Evolutionary conservation across 53 echinoderm and acorn worm genomes (phyloP), one percentile per base, ranked within the genome.

Genomic region (Echinarachnius parma): DNA sequence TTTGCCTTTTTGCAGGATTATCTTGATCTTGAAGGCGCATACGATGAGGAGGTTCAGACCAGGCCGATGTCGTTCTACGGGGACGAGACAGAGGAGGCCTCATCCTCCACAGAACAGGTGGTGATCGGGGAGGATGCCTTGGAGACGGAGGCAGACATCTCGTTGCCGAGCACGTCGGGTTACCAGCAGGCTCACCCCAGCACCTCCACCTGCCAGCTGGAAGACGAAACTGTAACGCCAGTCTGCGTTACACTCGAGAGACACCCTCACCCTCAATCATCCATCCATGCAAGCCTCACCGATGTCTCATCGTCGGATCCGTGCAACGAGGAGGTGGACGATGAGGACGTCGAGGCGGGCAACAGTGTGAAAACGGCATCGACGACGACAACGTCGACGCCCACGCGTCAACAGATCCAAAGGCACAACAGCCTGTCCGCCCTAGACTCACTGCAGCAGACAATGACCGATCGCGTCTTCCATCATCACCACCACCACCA

Each of bases 1-100:
- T 31, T 16, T 23, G n/a, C n/a, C n/a, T n/a, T n/a, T 5, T 16
- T 70, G 4, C 63, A 93, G 93, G 89, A 93, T 36, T 93, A 93
- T 75, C 79, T 93, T 57, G 93, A 93, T 45, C 80, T 93, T 24
- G 84, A 86, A 60, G 67, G 76, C 5, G 80, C 89, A 9, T 93
- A 83, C 63, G 86, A 91, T 76, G 83, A 91, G 69, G 72, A 87
- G 28, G 83, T 80, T 21, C 77, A 72, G 19, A 75, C 77, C 10
- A 83, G 84, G 34, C 92, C 86, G 10, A 71, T 76, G 19, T 89
- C 89, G 7, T 78, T 70, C 46, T 81, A 81, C 31, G 65, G 65
- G 42, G 82, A 78, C 1, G 85, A 92, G 34, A 81, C 64, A 32
- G 92, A 81, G 24, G 76, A 44, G 10, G 89, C 71, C 11, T 50